A percentile compares a stretch with the other conserved stretches of the same genome.
Evolutionary conservation across 1,140 invertebrate genomes (phyloP).

Genomic region (Macrotrachela quadricornifera): DNA sequence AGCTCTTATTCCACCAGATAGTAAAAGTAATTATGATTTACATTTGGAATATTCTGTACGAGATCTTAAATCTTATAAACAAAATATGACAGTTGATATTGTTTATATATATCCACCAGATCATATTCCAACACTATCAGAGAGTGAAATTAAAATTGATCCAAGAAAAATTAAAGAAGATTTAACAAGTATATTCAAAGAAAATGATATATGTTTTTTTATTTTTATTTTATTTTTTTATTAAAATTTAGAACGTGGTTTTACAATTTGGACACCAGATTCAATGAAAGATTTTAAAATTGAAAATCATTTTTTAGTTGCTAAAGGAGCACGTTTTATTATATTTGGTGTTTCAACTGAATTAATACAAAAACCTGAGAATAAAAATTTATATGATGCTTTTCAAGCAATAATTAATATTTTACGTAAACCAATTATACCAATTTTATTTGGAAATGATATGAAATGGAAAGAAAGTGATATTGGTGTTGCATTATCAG

Average conservation of each 20-base stretch:
- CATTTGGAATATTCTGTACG: slow-evolving; percentile 20
- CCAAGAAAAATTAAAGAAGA: not conserved
- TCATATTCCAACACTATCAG: slow-evolving; percentile 11
- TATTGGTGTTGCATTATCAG: slow-evolving; percentile 18
- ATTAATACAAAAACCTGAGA: too few relatives aligned
- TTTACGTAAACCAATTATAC: too few relatives aligned
- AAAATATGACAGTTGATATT: slow-evolving; percentile 16
- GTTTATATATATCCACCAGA: slow-evolving; percentile 16
- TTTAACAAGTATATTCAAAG: not conserved
- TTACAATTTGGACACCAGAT: not conserved
- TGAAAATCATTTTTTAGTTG: too few relatives aligned
- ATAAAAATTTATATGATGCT: too few relatives aligned
- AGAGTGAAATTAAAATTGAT: slow-evolving; percentile 6
- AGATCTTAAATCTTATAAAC: slow-evolving; percentile 17
- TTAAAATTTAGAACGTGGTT: not conserved
- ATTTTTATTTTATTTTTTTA: not conserved
- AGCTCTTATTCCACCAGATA: slow-evolving; percentile 20
- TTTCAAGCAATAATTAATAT: too few relatives aligned
- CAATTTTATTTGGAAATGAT: slow-evolving; percentile 11
- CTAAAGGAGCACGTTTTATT: too few relatives aligned
- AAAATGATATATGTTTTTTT: not conserved
- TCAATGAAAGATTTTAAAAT: not conserved
- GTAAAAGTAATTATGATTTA: slow-evolving; percentile 19
- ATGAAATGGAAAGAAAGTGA: slow-evolving; percentile 18
- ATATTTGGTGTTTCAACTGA: too few relatives aligned